Percentiles rank a stretch among this genome's conserved stretches.
phyloP scores from a whole-genome alignment of 2,797 vertebrate genomes.

The Tympanoctomys barrerae region DNA sequence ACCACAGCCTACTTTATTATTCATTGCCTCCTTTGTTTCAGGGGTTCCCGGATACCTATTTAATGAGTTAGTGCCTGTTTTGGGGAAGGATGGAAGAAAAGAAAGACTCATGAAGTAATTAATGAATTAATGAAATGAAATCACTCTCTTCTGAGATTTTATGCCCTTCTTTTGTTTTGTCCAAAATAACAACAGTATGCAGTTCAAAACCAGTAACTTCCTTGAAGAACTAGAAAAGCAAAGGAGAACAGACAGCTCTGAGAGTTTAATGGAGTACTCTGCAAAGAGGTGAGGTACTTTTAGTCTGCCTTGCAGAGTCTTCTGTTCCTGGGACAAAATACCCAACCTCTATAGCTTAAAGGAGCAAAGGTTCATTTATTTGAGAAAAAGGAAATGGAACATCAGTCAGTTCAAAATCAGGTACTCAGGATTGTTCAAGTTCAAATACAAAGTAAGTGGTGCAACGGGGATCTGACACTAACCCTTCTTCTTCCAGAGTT shows the following conservation, averaged over 20 bases:
- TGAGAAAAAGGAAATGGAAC: neutral
- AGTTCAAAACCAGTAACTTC: neutral
- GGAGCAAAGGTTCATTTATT: neutral
- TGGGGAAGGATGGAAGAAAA: neutral
- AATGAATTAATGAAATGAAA: neutral
- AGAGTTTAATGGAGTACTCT: neutral
- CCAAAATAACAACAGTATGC: neutral
- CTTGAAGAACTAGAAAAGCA: slow-evolving; percentile 2
- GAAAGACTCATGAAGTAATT: neutral
- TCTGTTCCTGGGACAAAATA: neutral
- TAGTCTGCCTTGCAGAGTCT: neutral
- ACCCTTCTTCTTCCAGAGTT: neutral
- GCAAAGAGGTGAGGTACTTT: slow-evolving; percentile 11
- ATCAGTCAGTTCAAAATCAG: neutral
- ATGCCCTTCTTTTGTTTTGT: neutral
- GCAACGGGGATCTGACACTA: neutral
- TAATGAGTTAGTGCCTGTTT: neutral
- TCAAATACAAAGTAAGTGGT: neutral
- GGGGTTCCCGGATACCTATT: neutral
- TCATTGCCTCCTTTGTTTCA: neutral
- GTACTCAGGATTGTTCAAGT: neutral
- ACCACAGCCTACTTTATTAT: neutral
- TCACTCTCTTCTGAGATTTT: neutral
- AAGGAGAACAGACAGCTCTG: neutral
- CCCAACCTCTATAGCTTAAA: neutral